Evolutionary conservation across 2,113 vertebrate genomes (phyloP).

Genomic region (Sula dactylatra): DNA sequence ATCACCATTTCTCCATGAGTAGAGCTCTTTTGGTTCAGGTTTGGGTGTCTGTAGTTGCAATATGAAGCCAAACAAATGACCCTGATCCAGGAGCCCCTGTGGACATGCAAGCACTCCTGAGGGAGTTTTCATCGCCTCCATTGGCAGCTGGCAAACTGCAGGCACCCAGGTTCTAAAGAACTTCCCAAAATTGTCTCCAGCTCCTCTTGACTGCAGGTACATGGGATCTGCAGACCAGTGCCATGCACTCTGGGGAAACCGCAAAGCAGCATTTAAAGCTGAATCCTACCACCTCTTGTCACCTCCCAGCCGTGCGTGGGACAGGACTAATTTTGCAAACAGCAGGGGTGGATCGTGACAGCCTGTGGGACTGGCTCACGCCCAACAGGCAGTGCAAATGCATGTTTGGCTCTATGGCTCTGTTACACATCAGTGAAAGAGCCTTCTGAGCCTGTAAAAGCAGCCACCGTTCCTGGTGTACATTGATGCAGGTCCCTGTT

Average conservation of each 20-base stretch:
- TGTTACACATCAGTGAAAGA: neutral
- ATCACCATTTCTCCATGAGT: neutral
- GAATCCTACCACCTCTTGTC: neutral
- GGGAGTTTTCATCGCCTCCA: neutral
- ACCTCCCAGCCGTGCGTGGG: neutral
- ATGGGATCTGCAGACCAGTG: neutral
- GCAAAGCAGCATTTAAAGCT: neutral
- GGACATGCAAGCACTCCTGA: rapidly evolving
- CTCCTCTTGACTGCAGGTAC: neutral
- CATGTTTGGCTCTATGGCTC: neutral
- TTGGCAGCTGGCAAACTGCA: neutral
- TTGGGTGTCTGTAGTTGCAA: neutral
- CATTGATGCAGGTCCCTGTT: neutral
- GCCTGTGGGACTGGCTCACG: neutral
- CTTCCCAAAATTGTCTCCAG: neutral
- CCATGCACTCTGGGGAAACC: neutral
- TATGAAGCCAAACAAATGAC: neutral
- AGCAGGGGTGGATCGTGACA: neutral
- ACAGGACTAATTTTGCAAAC: neutral
- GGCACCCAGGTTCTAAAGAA: neutral
- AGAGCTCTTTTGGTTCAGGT: neutral
- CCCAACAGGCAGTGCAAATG: neutral
- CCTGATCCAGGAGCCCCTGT: neutral
- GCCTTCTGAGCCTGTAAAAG: conserved; percentile 10
- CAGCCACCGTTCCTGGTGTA: neutral